Conservation (phyloP, 2,797 vertebrate species). For the Rhinophrynus dorsalis region DNA sequence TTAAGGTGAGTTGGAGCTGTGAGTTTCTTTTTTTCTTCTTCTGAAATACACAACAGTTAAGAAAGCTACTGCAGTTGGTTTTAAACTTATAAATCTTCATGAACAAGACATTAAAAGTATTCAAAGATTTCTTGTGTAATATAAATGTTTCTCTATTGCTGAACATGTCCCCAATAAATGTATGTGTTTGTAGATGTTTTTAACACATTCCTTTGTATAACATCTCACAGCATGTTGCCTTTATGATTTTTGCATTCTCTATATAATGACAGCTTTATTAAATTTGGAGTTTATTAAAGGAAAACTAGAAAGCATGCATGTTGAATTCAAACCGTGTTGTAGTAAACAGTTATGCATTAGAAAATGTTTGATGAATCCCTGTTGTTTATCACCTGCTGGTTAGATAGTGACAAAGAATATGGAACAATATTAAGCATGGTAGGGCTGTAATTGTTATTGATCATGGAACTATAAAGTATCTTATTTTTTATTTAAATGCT, state of each 20-base stretch:
- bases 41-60: too few relatives aligned
- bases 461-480: slow-evolving; percentile 25
- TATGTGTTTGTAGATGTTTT: too few relatives aligned
- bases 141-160: too few relatives aligned
- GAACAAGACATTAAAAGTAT: too few relatives aligned
- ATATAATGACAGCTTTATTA: slow-evolving; percentile 41
- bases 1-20: too few relatives aligned
- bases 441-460: slow-evolving; percentile 28
- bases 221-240: neutral
- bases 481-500: slow-evolving; percentile 22
- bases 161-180: neutral
- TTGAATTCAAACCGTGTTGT: slow-evolving; percentile 1
- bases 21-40: too few relatives aligned
- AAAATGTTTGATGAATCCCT: slow-evolving; percentile 17
- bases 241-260: slow-evolving; percentile 10
- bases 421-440: slow-evolving; percentile 24
- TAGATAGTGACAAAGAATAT: slow-evolving; percentile 8
- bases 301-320: neutral
- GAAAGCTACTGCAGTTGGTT: too few relatives aligned
- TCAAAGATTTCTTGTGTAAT: too few relatives aligned
- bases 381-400: slow-evolving; percentile 32
- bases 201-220: neutral
- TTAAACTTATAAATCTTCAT: too few relatives aligned
- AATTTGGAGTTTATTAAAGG: slow-evolving; percentile 31
- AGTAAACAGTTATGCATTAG: slow-evolving; percentile 28